Evolutionary conservation across 2,888 invertebrate genomes (phyloP), one percentile per base, ranked within the genome.

Genomic region (Chrysodeixis includens): DNA sequence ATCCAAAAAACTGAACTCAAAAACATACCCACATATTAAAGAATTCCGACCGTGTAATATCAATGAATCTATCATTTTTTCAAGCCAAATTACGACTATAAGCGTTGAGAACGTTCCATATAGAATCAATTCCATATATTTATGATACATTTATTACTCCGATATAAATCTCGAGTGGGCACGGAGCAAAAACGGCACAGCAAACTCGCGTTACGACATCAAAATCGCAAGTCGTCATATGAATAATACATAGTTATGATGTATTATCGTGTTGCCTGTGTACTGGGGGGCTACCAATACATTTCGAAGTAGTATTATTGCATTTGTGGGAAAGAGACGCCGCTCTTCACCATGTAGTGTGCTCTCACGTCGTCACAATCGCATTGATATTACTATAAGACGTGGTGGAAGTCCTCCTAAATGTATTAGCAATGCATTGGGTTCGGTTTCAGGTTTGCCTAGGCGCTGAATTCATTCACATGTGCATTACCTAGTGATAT

Each of bases 211-310:
- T 92, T 92, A 85, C 92, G 85, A 92, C 92, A 92, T 91, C 88
- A 86, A 91, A 90, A 89, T 88, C 87, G 84, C 87, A 85, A 87
- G 89, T 90, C 87, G 86, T 89, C 87, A 81, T 83, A 93, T 93
- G 91, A 93, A 93, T 93, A 90, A 93, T 86, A 90, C 90, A 93
- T 90, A 79, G 80, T 83, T 90, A 88, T 90, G 90, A 90, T 91
- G 88, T 88, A 88, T 90, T 90, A 90, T 87, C 88, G 86, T 88
- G 88, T 88, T 85, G 81, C 78, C 76, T 73, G 75, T 83, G 82
- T 80, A 81, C 76, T 76, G 72, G 69, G 76, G n/a, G n/a, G n/a
- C n/a, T n/a, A n/a, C n/a, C n/a, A n/a, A n/a, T n/a, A n/a, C n/a
- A n/a, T n/a, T n/a, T n/a, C n/a, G n/a, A n/a, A n/a, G n/a, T n/a